Evolutionary conservation across 2,888 invertebrate species (phyloP).

Genomic region (Gasteruption jaculator): DNA sequence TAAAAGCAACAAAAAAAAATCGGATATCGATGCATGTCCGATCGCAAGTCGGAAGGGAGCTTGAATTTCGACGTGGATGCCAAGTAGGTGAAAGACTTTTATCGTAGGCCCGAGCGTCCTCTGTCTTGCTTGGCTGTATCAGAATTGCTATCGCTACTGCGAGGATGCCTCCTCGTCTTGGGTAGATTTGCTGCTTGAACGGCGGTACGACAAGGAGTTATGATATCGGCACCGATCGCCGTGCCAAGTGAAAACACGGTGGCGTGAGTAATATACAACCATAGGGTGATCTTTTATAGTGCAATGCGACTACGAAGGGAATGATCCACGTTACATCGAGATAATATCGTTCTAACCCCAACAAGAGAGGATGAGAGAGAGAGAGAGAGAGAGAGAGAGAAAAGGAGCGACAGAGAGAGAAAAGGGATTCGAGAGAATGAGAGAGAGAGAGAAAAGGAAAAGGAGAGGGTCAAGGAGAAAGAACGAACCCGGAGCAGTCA

Average conservation of each 20-base stretch:
- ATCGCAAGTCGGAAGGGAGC: too few species aligned
- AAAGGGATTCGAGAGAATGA: constrained; percentile 6
- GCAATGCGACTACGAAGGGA: constrained; percentile 38
- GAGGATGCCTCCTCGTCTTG: constrained; percentile 22
- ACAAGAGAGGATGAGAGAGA: constrained; percentile 19
- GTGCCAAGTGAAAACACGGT: constrained; percentile 51
- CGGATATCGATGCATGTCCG: too few species aligned
- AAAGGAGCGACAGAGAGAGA: constrained; percentile 27
- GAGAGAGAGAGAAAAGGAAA: constrained; percentile 17
- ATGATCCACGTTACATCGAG: constrained; percentile 41
- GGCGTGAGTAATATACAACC: constrained; percentile 52
- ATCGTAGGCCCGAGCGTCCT: constrained; percentile 27
- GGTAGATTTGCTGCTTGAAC: constrained; percentile 41
- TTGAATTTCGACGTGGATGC: too few species aligned
- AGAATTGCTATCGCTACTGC: constrained; percentile 41
- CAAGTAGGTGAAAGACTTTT: too few species aligned
- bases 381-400: constrained; percentile 15
- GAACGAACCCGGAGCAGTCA: constrained; percentile 41
- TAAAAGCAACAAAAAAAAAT: too few species aligned
- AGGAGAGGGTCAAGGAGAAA: constrained; percentile 41
- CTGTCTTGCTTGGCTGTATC: constrained; percentile 33
- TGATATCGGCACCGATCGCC: constrained; percentile 51
- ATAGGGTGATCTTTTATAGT: constrained; percentile 47
- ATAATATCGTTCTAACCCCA: constrained; percentile 47
- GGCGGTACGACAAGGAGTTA: constrained; percentile 50